Evolutionary conservation across 2,113 vertebrate genomes (phyloP).

Genomic region (Paraplagusia blochii): DNA sequence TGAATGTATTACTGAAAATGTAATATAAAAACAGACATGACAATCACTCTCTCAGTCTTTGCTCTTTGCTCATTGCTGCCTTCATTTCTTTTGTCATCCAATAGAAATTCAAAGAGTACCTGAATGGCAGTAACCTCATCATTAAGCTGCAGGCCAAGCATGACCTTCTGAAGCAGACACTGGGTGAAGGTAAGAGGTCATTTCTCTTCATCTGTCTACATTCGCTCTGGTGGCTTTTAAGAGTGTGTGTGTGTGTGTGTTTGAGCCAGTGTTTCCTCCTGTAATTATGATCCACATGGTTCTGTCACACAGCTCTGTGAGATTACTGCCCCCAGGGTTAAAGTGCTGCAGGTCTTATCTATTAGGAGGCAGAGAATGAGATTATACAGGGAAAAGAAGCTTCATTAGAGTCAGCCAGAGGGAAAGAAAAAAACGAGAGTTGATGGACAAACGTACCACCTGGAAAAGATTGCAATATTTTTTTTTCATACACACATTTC

Average conservation of each 20-base stretch:
- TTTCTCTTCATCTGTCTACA: constrained; percentile 20
- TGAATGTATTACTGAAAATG: no score
- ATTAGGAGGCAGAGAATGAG: constrained; percentile 16
- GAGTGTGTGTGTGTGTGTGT: neutral
- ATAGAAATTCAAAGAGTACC: constrained; percentile 97
- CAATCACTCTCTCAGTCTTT: neutral
- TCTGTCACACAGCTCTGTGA: constrained; percentile 10
- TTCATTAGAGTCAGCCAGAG: constrained; percentile 1
- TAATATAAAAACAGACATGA: no score
- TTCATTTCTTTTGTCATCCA: constrained; percentile 41
- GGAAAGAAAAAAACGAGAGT: constrained; percentile 3
- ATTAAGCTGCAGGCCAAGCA: constrained; percentile 99
- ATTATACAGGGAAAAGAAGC: constrained; percentile 3
- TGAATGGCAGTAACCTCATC: constrained; percentile 98
- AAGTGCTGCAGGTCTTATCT: constrained; percentile 22
- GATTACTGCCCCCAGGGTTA: constrained; percentile 7
- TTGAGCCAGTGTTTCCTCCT: neutral
- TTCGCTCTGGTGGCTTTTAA: constrained; percentile 9
- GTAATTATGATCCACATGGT: constrained; percentile 24
- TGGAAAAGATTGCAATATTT: constrained; percentile 1
- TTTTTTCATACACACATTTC: neutral
- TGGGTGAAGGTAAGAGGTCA: constrained; percentile 89
- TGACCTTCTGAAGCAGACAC: constrained; percentile 93
- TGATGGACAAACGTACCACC: constrained; percentile 30
- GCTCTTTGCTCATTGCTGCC: constrained; percentile 22